phyloP scores from a whole-genome alignment of 2,797 vertebrate species.

The Spea hammondii region DNA sequence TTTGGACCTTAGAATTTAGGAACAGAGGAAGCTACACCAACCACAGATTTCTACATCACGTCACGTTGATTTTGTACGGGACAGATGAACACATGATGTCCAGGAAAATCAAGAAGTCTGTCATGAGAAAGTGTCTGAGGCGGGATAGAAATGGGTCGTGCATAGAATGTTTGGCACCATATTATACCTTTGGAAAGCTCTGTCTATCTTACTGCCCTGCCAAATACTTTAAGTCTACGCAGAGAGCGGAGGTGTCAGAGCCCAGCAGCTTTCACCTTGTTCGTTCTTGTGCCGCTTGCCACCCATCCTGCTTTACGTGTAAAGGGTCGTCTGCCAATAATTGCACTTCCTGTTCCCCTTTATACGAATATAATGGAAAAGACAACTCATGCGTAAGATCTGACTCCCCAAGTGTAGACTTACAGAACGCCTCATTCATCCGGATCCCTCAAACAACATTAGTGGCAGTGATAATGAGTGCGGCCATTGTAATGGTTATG shows the following conservation, averaged over 20 bases:
- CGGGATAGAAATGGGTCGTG: too few relatives aligned
- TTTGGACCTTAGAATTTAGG: too few relatives aligned
- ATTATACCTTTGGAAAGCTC: constrained; percentile 49
- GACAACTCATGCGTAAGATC: constrained; percentile 24
- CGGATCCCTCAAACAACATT: too few relatives aligned
- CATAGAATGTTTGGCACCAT: constrained; percentile 56
- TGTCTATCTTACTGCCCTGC: constrained; percentile 61
- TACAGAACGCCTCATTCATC: accelerated
- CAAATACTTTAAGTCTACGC: neutral
- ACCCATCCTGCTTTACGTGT: constrained; percentile 63
- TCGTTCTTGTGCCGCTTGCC: constrained; percentile 52
- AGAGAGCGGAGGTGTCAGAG: neutral
- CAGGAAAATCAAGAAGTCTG: too few relatives aligned
- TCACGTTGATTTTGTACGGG: too few relatives aligned
- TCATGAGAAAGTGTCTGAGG: too few relatives aligned
- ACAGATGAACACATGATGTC: too few relatives aligned
- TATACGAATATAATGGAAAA: neutral
- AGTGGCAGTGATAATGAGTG: neutral
- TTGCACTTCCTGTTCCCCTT: constrained; percentile 55
- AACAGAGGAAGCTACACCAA: too few relatives aligned
- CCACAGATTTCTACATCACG: too few relatives aligned
- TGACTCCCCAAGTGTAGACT: neutral
- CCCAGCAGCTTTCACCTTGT: accelerated
- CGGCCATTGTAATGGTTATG: too few relatives aligned
- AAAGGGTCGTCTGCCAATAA: neutral